Evolutionary conservation across 2,113 vertebrate species (phyloP).

Genomic region (Salvelinus fontinalis): DNA sequence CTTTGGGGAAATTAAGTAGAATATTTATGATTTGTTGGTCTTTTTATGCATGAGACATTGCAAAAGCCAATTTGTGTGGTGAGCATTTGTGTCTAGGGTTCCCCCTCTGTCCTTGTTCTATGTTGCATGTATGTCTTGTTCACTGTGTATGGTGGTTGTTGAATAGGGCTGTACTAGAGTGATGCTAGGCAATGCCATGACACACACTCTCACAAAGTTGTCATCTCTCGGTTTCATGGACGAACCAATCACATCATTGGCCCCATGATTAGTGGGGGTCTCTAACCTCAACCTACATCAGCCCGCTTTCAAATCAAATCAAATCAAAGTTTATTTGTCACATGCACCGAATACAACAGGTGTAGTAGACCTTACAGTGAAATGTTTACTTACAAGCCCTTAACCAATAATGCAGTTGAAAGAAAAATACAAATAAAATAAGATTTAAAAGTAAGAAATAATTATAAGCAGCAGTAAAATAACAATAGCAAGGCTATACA

Average conservation of each 20-base stretch:
- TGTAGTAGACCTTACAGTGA: no score
- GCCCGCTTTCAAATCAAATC: no score
- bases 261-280: slow-evolving; percentile 29
- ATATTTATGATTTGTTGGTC: slow-evolving; percentile 54
- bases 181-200: slow-evolving; percentile 39
- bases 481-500: no score
- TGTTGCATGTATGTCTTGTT: slow-evolving; percentile 70
- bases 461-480: no score
- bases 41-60: slow-evolving; percentile 91
- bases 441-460: no score
- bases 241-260: slow-evolving; percentile 24
- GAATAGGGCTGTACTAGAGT: slow-evolving; percentile 37
- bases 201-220: slow-evolving; percentile 33
- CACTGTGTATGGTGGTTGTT: slow-evolving; percentile 57
- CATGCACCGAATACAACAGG: no score
- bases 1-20: slow-evolving; percentile 70
- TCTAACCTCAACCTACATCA: neutral
- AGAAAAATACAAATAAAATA: no score
- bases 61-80: slow-evolving; percentile 82
- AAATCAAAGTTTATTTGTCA: no score
- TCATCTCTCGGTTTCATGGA: slow-evolving; percentile 31
- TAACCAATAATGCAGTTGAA: no score
- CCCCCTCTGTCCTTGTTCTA: slow-evolving; percentile 61
- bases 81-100: slow-evolving; percentile 65
- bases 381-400: no score